Percentiles rank a stretch among this genome's conserved stretches.
Conservation (phyloP, 2,797 vertebrate genomes). For the Propithecus deckenii region DNA sequence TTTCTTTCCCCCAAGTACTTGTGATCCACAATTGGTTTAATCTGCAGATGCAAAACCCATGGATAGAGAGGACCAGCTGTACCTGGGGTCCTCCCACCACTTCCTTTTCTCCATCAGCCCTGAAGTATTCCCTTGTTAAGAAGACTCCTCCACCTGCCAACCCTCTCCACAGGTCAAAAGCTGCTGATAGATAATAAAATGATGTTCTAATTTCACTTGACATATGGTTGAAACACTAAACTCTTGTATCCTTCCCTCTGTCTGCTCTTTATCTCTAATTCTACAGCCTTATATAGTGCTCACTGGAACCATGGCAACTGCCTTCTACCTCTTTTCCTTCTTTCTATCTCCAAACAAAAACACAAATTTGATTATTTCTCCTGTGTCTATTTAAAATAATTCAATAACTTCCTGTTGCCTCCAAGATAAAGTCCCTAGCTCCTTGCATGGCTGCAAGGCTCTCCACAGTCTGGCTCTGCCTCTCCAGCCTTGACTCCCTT, state of each 20-base stretch:
- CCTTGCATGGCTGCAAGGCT: neutral
- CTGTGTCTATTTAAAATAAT: neutral
- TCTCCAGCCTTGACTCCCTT: neutral
- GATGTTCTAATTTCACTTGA: neutral
- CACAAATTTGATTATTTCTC: neutral
- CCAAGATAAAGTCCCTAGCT: neutral
- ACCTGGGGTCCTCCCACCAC: neutral
- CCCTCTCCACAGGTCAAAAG: neutral
- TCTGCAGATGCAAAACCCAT: neutral
- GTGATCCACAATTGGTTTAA: neutral
- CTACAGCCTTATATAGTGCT: neutral
- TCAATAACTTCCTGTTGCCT: neutral
- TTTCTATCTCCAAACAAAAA: neutral
- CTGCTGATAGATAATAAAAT: neutral
- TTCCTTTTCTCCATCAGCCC: neutral
- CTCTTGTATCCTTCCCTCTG: neutral
- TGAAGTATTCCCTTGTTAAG: neutral
- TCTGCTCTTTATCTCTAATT: neutral
- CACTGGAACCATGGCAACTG: neutral
- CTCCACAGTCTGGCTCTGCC: neutral
- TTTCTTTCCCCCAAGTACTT: no score
- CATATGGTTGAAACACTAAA: neutral
- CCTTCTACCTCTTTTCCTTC: neutral
- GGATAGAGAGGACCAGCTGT: neutral
- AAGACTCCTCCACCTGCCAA: neutral